These are phyloP conservation scores for Nyctibius bracteatus DNA, from an alignment of 2,113 vertebrate species.

Conservation along the genomic window DNA sequence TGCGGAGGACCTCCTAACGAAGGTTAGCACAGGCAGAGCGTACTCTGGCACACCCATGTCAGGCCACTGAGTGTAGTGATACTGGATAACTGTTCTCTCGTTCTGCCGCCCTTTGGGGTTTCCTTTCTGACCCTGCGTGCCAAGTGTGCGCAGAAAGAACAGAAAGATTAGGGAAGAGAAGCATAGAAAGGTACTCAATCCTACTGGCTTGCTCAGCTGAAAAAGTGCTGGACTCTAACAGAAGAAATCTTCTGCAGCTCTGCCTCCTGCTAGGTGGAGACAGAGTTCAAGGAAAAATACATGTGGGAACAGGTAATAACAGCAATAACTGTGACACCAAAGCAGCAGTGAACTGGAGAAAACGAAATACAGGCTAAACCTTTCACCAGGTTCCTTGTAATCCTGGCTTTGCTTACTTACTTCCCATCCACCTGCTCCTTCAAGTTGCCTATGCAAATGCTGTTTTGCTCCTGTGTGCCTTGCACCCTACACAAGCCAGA, in stretches of 20 bases:
- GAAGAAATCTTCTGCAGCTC: background rate
- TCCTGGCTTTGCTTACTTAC: background rate
- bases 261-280: slow-evolving; percentile 25
- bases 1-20: slow-evolving; percentile 91
- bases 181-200: background rate
- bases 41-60: slow-evolving; percentile 99
- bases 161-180: background rate
- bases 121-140: slow-evolving; percentile 84
- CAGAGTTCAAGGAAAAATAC: background rate
- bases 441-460: rapidly evolving
- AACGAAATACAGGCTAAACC: background rate
- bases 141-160: rapidly evolving
- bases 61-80: slow-evolving; percentile 98
- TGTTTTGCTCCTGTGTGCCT: background rate
- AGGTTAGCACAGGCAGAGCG: slow-evolving; percentile 93
- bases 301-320: background rate
- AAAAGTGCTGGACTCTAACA: background rate
- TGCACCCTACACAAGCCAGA: background rate
- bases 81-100: slow-evolving; percentile 88
- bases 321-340: background rate
- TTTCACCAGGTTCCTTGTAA: background rate
- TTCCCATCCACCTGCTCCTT: background rate
- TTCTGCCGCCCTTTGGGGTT: slow-evolving; percentile 88
- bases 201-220: background rate
- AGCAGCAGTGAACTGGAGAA: background rate